Evolutionary conservation across 2,797 vertebrate genomes (phyloP), one percentile per base, ranked within the genome.

Genomic region (Pampus argenteus): DNA sequence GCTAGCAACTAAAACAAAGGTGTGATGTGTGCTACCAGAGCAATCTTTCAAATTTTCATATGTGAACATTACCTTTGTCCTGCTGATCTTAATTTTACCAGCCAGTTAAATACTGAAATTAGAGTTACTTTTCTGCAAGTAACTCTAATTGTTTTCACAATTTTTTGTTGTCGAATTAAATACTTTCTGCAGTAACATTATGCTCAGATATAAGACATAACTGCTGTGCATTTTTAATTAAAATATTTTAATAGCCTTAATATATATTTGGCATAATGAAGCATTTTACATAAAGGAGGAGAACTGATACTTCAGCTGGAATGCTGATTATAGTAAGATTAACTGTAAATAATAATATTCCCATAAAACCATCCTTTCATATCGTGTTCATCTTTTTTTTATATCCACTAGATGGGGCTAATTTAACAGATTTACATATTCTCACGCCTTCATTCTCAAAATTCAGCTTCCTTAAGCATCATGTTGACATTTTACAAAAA

Each of bases 341-440:
- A 22, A 40, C 3, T 34, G 25, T 13, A 42, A 42, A n/a, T n/a
- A 5, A 47, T 51, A 6, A 9, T 28, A 18, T 29, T 20, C 28
- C 57, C 51, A 57, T 23, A 4, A 60, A 4, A 49, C 23, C n/a
- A n/a, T n/a, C n/a, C n/a, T n/a, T n/a, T n/a, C n/a, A n/a, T n/a
- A n/a, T n/a, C n/a, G n/a, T n/a, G n/a, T n/a, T n/a, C n/a, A n/a
- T n/a, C n/a, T n/a, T n/a, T n/a, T n/a, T 42, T 29, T 50, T 49
- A 1, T 8, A 14, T 64, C 80, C 89, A 88, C 79, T 78, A 90
- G 92, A 80, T 85, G 90, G 84, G 8, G 79, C 40, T 82, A 49
- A 34, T 68, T 71, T 74, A 56, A 51, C 49, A 74, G 17, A 44
- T n/a, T 59, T 62, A 17, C 13, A 17, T 9, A 13, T 26, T 40